A percentile compares a stretch with the other conserved stretches of the same genome.
Conservation (phyloP, 53 echinoderm and acorn worm genomes). For the Henricia sp. region DNA sequence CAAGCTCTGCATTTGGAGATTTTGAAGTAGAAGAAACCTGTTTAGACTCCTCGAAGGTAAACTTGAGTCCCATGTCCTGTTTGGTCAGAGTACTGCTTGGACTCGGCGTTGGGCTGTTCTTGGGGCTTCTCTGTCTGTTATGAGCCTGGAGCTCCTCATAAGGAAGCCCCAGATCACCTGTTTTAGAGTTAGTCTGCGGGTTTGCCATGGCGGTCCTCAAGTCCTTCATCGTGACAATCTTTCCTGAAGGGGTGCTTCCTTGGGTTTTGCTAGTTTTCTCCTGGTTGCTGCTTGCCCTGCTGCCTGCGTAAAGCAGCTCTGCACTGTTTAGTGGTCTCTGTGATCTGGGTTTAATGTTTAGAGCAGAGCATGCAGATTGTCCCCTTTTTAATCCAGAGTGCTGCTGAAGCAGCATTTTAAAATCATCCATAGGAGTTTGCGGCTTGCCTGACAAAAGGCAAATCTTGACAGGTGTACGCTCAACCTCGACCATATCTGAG, state of each 20-base stretch:
- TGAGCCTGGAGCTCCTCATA: slow-evolving; percentile 60
- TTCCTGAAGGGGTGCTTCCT: slow-evolving; percentile 42
- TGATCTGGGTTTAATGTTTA: slow-evolving; percentile 59
- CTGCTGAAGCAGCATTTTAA: slow-evolving; percentile 79
- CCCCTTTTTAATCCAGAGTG: slow-evolving; percentile 60
- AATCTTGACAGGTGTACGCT: slow-evolving; percentile 89
- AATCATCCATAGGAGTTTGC: slow-evolving; percentile 92
- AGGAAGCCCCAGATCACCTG: slow-evolving; percentile 59
- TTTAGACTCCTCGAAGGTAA: not conserved
- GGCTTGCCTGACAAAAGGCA: slow-evolving; percentile 91
- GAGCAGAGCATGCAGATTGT: slow-evolving; percentile 68
- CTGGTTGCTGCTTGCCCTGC: not conserved
- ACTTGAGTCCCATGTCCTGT: slow-evolving; percentile 18
- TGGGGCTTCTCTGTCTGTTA: slow-evolving; percentile 38
- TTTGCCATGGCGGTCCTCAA: slow-evolving; percentile 79
- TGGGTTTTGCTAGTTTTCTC: not conserved
- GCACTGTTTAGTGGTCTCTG: slow-evolving; percentile 70
- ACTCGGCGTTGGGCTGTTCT: slow-evolving; percentile 41
- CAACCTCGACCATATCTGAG: slow-evolving; percentile 91
- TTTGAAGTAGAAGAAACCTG: not conserved
- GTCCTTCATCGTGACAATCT: slow-evolving; percentile 72
- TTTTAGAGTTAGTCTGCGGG: slow-evolving; percentile 61
- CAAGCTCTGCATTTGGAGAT: not conserved
- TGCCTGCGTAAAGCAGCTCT: slow-evolving; percentile 70
- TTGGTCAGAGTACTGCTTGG: slow-evolving; percentile 43